phyloP scores from a whole-genome alignment of 2,113 vertebrate genomes.

The Anarrhichthys ocellatus region DNA sequence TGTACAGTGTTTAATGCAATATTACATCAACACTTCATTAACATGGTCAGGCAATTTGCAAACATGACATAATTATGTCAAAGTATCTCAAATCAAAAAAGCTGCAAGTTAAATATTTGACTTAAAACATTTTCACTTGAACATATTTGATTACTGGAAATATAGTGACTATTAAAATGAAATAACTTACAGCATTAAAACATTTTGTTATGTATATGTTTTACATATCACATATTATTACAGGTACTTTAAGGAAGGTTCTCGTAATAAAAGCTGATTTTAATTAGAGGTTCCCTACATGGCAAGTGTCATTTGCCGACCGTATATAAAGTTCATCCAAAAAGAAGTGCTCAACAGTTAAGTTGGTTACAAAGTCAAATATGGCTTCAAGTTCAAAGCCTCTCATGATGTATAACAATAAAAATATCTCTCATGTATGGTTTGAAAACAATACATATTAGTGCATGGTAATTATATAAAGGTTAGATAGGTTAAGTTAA shows the following conservation, averaged over 20 bases:
- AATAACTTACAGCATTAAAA: neutral
- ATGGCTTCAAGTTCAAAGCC: conserved; percentile 16
- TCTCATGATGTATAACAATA: neutral
- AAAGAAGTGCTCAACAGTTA: conserved; percentile 23
- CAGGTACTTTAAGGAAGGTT: conserved; percentile 42
- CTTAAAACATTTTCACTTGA: neutral
- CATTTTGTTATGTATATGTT: neutral
- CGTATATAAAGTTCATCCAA: neutral
- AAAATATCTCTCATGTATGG: neutral
- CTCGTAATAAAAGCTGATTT: conserved; percentile 6
- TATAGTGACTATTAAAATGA: conserved; percentile 1
- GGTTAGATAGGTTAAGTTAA: conserved; percentile 16
- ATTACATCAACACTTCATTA: conserved; percentile 4
- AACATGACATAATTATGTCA: neutral
- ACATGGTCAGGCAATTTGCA: neutral
- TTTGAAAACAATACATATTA: conserved; percentile 52
- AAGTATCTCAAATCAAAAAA: neutral
- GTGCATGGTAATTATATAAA: conserved; percentile 9
- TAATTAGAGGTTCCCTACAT: conserved; percentile 6
- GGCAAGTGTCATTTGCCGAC: neutral
- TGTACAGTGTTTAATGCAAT: conserved; percentile 43
- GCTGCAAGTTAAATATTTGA: conserved; percentile 3
- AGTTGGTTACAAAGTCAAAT: neutral
- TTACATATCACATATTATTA: conserved; percentile 37
- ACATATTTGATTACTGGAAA: conserved; percentile 1